Percentiles rank a stretch among this genome's conserved stretches.
These are phyloP conservation scores for Nesidiocoris tenuis DNA, from an alignment of 2,888 invertebrate species.

Conservation along the genomic window DNA sequence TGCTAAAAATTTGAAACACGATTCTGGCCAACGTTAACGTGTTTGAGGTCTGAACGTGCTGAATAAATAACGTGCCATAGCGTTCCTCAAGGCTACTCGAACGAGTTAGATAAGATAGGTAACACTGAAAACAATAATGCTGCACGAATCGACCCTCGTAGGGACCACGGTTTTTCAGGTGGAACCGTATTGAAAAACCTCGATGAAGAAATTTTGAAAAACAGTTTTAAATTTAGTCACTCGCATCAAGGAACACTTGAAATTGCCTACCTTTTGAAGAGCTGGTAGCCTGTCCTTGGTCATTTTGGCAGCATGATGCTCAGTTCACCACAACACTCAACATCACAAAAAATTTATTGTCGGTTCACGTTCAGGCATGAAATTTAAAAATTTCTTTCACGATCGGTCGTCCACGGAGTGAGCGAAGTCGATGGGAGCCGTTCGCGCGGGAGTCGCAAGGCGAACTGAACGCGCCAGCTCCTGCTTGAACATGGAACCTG, in stretches of 20 bases:
- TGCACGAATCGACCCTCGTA: too few relatives aligned
- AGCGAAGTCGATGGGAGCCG: background rate
- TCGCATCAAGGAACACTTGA: too few relatives aligned
- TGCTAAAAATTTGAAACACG: too few relatives aligned
- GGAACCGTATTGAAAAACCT: too few relatives aligned
- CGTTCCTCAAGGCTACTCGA: background rate
- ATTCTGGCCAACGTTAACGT: background rate
- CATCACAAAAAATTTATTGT: background rate
- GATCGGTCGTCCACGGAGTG: background rate
- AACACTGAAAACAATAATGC: background rate
- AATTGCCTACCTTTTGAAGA: slow-evolving; percentile 50
- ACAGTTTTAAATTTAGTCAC: too few relatives aligned
- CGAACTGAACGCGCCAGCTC: too few relatives aligned
- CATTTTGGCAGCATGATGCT: slow-evolving; percentile 44
- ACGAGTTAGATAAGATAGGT: background rate
- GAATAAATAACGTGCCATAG: background rate
- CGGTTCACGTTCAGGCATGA: background rate
- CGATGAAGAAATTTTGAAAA: too few relatives aligned
- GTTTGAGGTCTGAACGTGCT: background rate
- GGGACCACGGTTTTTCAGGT: too few relatives aligned
- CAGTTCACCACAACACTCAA: background rate
- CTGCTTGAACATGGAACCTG: too few relatives aligned
- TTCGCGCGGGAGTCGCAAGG: background rate
- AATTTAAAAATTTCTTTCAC: background rate
- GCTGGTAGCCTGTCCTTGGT: slow-evolving; percentile 51